Evolutionary conservation across 2,113 vertebrate genomes (phyloP).

Genomic region (Cervus canadensis): DNA sequence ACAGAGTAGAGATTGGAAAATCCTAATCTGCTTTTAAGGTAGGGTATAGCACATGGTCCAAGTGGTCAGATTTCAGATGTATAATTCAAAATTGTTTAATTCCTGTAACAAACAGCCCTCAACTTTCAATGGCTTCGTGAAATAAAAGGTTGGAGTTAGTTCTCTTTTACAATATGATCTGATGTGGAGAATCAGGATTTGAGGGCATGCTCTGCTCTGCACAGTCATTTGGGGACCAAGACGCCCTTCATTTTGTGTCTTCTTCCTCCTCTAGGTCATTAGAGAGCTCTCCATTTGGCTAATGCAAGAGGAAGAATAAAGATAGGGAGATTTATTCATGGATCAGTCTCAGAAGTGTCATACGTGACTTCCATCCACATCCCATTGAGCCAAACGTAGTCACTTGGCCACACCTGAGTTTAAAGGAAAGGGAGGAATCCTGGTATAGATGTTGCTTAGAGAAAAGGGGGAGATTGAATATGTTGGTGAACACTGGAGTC

Average conservation of each 20-base stretch:
- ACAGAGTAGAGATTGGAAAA: neutral
- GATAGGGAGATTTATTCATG: neutral
- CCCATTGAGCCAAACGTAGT: neutral
- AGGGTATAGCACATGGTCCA: neutral
- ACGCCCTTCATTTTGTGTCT: neutral
- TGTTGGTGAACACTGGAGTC: neutral
- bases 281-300: neutral
- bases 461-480: neutral
- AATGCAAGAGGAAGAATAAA: neutral
- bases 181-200: neutral
- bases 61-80: neutral
- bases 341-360: neutral
- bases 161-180: neutral
- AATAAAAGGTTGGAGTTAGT: neutral
- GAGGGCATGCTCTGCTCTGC: neutral
- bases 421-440: neutral
- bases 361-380: neutral
- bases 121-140: neutral
- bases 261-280: neutral
- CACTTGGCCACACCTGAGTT: neutral
- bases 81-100: neutral
- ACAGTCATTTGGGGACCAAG: neutral
- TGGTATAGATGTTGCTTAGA: neutral
- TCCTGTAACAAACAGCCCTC: neutral
- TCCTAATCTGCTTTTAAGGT: neutral